These are phyloP conservation scores for Scatophagus argus DNA, from an alignment of 2,113 vertebrate species.

Conservation along the genomic window DNA sequence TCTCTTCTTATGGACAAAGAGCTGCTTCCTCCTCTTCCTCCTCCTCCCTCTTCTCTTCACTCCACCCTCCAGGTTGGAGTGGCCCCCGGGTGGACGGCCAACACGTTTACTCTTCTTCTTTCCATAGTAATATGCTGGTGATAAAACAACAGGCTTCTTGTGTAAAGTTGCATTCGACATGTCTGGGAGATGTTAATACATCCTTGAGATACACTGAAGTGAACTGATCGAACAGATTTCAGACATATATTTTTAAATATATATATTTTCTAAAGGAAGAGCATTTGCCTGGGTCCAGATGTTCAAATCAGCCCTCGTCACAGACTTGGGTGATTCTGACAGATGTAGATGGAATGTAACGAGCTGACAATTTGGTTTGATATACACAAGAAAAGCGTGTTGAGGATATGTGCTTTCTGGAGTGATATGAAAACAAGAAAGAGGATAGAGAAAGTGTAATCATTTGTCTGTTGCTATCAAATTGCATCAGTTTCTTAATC, in stretches of 20 bases:
- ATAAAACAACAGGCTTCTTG: constrained; percentile 34
- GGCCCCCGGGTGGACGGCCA: constrained; percentile 91
- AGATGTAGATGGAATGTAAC: too few species aligned
- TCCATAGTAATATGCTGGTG: constrained; percentile 94
- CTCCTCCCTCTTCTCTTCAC: constrained; percentile 93
- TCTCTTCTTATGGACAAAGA: constrained; percentile 98
- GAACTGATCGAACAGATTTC: neutral
- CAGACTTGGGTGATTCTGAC: too few species aligned
- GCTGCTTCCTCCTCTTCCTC: constrained; percentile 95
- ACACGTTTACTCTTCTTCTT: constrained; percentile 95
- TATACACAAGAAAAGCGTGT: neutral
- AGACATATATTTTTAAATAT: neutral
- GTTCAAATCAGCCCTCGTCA: too few species aligned
- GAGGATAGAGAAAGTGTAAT: constrained; percentile 14
- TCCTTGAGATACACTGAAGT: neutral
- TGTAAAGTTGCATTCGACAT: constrained; percentile 5
- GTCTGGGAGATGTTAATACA: neutral
- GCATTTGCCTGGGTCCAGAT: too few species aligned
- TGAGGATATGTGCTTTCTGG: neutral
- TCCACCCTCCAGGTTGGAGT: constrained; percentile 92
- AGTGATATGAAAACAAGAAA: neutral
- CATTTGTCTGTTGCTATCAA: constrained; percentile 25
- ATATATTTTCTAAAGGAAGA: neutral
- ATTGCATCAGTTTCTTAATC: constrained; percentile 38
- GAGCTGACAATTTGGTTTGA: too few species aligned